phyloP scores from a whole-genome alignment of 2,888 invertebrate genomes.

The Drosophila imparisetae region DNA sequence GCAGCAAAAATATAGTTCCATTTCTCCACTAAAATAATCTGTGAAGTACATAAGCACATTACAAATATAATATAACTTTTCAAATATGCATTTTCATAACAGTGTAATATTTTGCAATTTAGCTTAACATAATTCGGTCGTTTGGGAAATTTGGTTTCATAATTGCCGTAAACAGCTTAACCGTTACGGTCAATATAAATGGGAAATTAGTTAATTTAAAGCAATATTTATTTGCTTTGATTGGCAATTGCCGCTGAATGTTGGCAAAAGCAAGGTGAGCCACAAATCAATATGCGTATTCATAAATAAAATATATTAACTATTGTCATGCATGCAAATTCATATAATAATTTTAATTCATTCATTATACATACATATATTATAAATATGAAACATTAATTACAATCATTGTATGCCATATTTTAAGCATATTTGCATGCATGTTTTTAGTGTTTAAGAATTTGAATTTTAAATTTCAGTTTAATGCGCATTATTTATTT shows the following conservation, averaged over 20 bases:
- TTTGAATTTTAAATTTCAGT: constrained; percentile 27
- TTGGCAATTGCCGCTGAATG: constrained; percentile 23
- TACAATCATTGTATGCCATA: constrained; percentile 63
- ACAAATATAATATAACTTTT: neutral
- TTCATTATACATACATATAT: too few relatives aligned
- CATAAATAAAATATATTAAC: constrained; percentile 31
- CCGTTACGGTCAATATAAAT: constrained; percentile 49
- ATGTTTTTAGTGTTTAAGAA: constrained; percentile 18
- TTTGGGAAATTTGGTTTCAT: constrained; percentile 21
- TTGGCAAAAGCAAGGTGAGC: constrained; percentile 30
- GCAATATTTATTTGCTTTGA: constrained; percentile 32
- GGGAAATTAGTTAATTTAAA: constrained; percentile 63
- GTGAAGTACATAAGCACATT: neutral
- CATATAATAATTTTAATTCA: too few relatives aligned
- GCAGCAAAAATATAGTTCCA: neutral
- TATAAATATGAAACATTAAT: constrained; percentile 35
- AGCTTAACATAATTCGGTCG: constrained; percentile 7
- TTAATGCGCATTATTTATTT: constrained; percentile 51
- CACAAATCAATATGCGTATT: constrained; percentile 48
- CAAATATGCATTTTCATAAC: neutral
- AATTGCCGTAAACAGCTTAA: constrained; percentile 33
- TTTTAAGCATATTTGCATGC: constrained; percentile 54
- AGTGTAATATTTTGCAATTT: constrained; percentile 6
- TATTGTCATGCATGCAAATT: constrained; percentile 23
- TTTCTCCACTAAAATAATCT: neutral